Percentiles rank a stretch among this genome's conserved stretches.
Conservation (phyloP, 2,888 invertebrate species). For the Ceramica pisi region DNA sequence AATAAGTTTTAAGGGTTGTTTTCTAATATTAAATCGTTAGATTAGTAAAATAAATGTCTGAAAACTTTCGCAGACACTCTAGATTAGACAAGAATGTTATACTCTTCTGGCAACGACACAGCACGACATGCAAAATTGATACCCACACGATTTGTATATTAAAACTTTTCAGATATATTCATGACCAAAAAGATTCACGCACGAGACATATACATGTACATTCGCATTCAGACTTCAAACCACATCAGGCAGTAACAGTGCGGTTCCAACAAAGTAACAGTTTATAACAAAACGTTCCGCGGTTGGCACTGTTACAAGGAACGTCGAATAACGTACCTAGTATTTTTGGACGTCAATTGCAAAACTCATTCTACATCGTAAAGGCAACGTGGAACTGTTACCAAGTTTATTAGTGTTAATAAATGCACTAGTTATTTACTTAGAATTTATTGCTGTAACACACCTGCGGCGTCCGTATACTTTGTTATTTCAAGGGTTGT, state of each 20-base stretch:
- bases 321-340: constrained; percentile 51
- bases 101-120: background rate
- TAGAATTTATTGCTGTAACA: constrained; percentile 81
- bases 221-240: constrained; percentile 44
- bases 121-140: background rate
- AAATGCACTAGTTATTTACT: constrained; percentile 87
- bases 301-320: constrained; percentile 55
- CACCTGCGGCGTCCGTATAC: constrained; percentile 84
- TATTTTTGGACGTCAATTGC: constrained; percentile 69
- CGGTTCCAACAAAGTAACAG: constrained; percentile 56
- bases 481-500: constrained; percentile 75
- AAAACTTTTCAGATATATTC: background rate
- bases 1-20: background rate
- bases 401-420: constrained; percentile 83
- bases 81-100: background rate
- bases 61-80: constrained; percentile 7
- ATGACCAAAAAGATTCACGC: constrained; percentile 25
- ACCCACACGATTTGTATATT: background rate
- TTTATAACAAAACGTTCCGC: constrained; percentile 47
- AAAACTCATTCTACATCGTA: constrained; percentile 62
- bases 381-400: constrained; percentile 58
- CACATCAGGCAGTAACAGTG: constrained; percentile 48
- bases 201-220: constrained; percentile 25
- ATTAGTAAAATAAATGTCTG: background rate
- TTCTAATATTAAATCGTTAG: background rate